phyloP scores from a whole-genome alignment of 2,797 vertebrate species.

The Melanotaenia maccullochi region DNA sequence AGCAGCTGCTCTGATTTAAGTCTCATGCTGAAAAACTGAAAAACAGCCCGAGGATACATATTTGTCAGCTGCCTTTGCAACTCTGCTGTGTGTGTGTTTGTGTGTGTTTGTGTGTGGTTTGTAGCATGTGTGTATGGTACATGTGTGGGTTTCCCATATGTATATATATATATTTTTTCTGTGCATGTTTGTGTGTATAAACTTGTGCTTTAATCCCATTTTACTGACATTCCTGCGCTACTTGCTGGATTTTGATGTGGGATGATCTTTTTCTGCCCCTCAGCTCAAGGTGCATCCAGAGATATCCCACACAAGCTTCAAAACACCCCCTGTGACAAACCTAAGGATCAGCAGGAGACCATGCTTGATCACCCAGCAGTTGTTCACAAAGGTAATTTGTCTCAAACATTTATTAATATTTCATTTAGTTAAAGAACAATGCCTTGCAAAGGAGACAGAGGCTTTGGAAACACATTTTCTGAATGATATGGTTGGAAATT shows the following conservation, averaged over 20 bases:
- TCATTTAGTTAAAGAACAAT: conserved; percentile 30
- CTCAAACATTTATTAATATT: conserved; percentile 36
- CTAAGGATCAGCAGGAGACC: conserved; percentile 41
- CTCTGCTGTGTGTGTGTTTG: conserved; percentile 10
- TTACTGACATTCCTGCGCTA: conserved; percentile 46
- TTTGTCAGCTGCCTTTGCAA: conserved; percentile 48
- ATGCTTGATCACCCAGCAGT: conserved; percentile 28
- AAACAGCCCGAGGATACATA: conserved; percentile 48
- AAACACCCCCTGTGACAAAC: conserved; percentile 40
- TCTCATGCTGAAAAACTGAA: conserved; percentile 12
- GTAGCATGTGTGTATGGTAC: conserved; percentile 25
- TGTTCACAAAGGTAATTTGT: conserved; percentile 34
- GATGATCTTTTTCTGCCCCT: conserved; percentile 67
- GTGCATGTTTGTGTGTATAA: conserved; percentile 18
- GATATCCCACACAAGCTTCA: conserved; percentile 64
- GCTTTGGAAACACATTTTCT: conserved; percentile 18
- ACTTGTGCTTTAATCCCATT: conserved; percentile 60
- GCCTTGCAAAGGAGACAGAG: neutral
- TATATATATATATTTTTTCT: neutral
- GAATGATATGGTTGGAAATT: neutral
- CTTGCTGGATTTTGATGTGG: conserved; percentile 63
- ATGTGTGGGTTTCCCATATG: conserved; percentile 30
- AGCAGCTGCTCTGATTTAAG: conserved; percentile 17
- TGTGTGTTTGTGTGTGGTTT: conserved; percentile 1
- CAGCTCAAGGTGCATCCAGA: conserved; percentile 71